phyloP scores from a whole-genome alignment of 92 coral and sea anemone species.

The Micromussa lordhowensis region DNA sequence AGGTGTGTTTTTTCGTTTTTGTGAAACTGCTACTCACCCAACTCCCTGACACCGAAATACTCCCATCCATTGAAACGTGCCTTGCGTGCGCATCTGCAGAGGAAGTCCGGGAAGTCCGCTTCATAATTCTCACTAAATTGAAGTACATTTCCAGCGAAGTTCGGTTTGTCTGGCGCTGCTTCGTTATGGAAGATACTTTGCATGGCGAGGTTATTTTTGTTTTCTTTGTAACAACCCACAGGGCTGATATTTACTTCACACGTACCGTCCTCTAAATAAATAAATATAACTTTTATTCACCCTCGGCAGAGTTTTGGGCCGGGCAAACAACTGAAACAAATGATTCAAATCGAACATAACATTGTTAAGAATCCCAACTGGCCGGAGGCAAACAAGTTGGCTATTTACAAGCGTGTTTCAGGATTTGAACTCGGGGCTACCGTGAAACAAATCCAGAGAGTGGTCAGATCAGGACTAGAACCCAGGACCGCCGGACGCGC shows the following conservation, averaged over 20 bases:
- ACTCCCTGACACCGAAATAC: constrained; percentile 65
- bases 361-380: too few relatives aligned
- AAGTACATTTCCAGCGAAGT: constrained; percentile 45
- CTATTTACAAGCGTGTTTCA: too few relatives aligned
- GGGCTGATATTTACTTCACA: constrained; percentile 60
- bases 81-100: constrained; percentile 62
- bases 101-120: constrained; percentile 50
- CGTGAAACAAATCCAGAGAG: too few relatives aligned
- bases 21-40: constrained; percentile 37
- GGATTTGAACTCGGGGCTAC: too few relatives aligned
- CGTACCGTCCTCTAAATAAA: neutral
- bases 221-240: constrained; percentile 60
- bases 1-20: too few relatives aligned
- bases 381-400: too few relatives aligned
- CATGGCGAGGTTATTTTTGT: constrained; percentile 34
- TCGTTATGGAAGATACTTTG: constrained; percentile 39
- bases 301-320: too few relatives aligned
- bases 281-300: too few relatives aligned
- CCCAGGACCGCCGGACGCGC: too few relatives aligned
- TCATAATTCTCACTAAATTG: constrained; percentile 14
- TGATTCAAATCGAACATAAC: too few relatives aligned
- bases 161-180: constrained; percentile 13
- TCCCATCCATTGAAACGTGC: constrained; percentile 35
- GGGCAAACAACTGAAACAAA: too few relatives aligned
- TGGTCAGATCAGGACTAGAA: too few relatives aligned